Conservation (phyloP, 2,113 vertebrate species). For the Amia ocellicauda region DNA sequence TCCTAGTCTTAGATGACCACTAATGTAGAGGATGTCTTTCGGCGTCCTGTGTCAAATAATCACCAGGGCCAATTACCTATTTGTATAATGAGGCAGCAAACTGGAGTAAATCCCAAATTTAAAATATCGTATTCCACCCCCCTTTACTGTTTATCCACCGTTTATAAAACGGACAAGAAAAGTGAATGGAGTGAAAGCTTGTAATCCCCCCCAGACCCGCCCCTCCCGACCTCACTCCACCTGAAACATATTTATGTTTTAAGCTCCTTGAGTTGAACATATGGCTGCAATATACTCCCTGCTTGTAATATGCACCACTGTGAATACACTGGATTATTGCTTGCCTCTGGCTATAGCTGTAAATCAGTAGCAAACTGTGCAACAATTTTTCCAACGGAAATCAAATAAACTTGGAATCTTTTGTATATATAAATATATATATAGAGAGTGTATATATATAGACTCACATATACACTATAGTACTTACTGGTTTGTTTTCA, state of each 20-base stretch:
- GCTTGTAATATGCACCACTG: conserved; percentile 23
- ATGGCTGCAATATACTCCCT: conserved; percentile 26
- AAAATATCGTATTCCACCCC: conserved; percentile 36
- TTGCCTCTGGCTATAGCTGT: conserved; percentile 40
- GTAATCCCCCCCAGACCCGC: conserved; percentile 11
- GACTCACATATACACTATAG: too few relatives aligned
- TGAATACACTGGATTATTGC: conserved; percentile 28
- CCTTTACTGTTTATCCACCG: conserved; percentile 2
- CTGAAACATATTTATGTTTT: conserved; percentile 37
- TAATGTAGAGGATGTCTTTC: conserved; percentile 31
- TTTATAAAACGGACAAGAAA: conserved; percentile 12
- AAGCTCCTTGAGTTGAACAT: conserved; percentile 28
- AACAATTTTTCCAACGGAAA: conserved; percentile 30
- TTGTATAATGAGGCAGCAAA: conserved; percentile 26
- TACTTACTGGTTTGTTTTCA: too few relatives aligned
- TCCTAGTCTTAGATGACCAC: conserved; percentile 41
- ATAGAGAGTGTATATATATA: too few relatives aligned
- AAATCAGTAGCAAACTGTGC: conserved; percentile 18
- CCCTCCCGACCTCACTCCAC: conserved; percentile 16
- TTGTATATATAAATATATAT: too few relatives aligned
- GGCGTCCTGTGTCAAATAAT: conserved; percentile 33
- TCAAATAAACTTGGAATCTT: conserved; percentile 34
- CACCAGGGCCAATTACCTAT: conserved; percentile 27
- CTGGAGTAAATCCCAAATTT: conserved; percentile 26
- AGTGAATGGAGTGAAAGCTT: conserved; percentile 17